Evolutionary conservation across 2,797 vertebrate species (phyloP), one percentile per base, ranked within the genome.

Genomic region (Chaetophractus vellerosus): DNA sequence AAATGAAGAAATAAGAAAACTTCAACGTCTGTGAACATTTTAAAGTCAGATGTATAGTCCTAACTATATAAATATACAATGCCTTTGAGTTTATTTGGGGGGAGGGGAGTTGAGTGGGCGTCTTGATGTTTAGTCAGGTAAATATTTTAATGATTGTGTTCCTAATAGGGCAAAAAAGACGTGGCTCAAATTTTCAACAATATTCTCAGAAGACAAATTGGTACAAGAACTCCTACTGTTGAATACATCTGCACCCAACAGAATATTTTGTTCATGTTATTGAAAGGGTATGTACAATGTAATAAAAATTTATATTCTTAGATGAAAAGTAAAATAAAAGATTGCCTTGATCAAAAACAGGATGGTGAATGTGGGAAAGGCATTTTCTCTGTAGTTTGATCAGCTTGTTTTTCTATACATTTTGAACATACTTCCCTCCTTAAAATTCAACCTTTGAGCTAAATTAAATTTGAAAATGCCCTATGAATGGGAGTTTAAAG

Each of bases 151-250:
- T 97, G 76, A 95, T 96, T 64, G 59, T 97, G 78, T 98, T 98
- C 97, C 96, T 97, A 96, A 96, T 98, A 99, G 99, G 99, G 99
- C 94, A 99, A 99, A 98, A 99, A 99, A 98, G 99, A 99, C 69
- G 99, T 99, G 94, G 99, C 99, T 88, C 99, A 99, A 96, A 99
- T 99, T 98, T 99, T 99, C 98, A 99, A 99, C 98, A 99, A 99
- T 98, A 99, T 99, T 98, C 98, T 99, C 98, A 99, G 99, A 98
- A 99, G 99, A 97, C 99, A 99, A 97, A 99, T 99, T 95, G 99
- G 99, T 97, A 99, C 99, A 89, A 98, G 99, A 96, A 99, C 99
- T 69, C 99, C 99, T 92, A 99, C 99, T 45, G 99, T 99, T 95
- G 99, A 99, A 98, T 99, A 99, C 97, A 99, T 99, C 98, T 99